Evolutionary conservation across 1,140 invertebrate genomes (phyloP).

Genomic region (Cyrtorhinus lividipennis): DNA sequence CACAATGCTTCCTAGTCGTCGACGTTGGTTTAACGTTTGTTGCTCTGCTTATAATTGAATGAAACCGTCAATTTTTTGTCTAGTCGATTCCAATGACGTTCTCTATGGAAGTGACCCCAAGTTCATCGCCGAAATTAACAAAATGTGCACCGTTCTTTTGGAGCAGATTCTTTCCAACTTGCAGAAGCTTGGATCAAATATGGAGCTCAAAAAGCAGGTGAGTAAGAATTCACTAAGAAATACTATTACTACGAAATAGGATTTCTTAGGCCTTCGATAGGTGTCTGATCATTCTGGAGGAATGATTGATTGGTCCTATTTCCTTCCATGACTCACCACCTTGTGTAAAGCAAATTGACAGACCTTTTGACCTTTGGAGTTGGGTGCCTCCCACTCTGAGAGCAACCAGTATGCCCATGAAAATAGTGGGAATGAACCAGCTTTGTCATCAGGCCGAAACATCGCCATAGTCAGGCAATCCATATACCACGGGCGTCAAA

Average conservation of each 20-base stretch:
- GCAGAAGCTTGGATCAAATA: conserved; percentile 41
- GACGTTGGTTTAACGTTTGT: no score
- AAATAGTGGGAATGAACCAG: not conserved
- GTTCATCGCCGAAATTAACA: conserved; percentile 66
- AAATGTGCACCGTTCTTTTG: conserved; percentile 58
- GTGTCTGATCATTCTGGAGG: not conserved
- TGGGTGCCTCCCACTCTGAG: not conserved
- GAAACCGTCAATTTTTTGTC: no score
- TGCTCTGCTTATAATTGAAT: no score
- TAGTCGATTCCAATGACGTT: conserved; percentile 84
- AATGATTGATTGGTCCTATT: no score
- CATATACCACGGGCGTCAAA: not conserved
- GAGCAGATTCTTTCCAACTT: conserved; percentile 62
- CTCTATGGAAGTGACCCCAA: conserved; percentile 82
- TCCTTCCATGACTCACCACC: no score
- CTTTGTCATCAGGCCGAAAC: not conserved
- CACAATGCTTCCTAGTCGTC: no score
- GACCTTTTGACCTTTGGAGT: not conserved
- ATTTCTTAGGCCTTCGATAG: not conserved
- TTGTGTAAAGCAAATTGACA: not conserved
- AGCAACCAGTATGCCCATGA: not conserved
- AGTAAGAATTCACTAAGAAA: not conserved
- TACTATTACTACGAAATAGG: not conserved
- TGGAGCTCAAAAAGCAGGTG: conserved; percentile 44
- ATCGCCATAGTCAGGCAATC: not conserved